Base-by-base conservation (phyloP, 2,888 invertebrate species). In the Lepidochrysops patricia region DNA sequence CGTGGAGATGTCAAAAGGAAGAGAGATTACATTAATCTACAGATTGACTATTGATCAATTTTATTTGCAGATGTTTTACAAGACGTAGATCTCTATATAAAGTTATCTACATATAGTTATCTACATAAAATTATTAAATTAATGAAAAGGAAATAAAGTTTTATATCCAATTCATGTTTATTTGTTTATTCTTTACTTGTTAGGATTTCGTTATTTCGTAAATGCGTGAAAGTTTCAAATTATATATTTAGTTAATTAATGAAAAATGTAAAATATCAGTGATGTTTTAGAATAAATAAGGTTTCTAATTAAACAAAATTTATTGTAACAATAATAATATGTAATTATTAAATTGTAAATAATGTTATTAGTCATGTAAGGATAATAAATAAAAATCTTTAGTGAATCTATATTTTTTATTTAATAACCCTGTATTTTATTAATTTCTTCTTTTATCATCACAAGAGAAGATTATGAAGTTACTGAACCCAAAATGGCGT, bases 291-390 rank as follows among this genome's bases (percentile, higher is more conserved):
- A 49, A 13, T 61, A 67, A 48, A 48, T 43, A 66, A 65, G 65
- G 63, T 52, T 65, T 60, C 62, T 67, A n/a, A n/a, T 64, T 68
- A 67, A 49, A 66, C 62, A 69, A 72, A 73, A 72, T 71, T 68
- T 71, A 72, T 72, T 75, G 75, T 79, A 74, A 75, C 73, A 75
- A 71, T 70, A 72, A 43, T 43, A 43, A 19, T 71, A 71, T 78
- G 77, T 78, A 77, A 77, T 76, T 75, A 76, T 71, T 71, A 72
- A 70, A 69, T 69, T 88, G 88, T 88, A 88, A 77, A 88, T 88
- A 89, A 82, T 75, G 83, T 86, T 84, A 88, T 83, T 82, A 84
- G 84, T 87, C 85, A 78, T 80, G 79, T 86, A 86, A 84, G 79
- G 78, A 81, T 77, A 80, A 73, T 54, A 76, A n/a, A 78, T 77